Conservation (phyloP, 2,888 invertebrate species). For the Dione juno region DNA sequence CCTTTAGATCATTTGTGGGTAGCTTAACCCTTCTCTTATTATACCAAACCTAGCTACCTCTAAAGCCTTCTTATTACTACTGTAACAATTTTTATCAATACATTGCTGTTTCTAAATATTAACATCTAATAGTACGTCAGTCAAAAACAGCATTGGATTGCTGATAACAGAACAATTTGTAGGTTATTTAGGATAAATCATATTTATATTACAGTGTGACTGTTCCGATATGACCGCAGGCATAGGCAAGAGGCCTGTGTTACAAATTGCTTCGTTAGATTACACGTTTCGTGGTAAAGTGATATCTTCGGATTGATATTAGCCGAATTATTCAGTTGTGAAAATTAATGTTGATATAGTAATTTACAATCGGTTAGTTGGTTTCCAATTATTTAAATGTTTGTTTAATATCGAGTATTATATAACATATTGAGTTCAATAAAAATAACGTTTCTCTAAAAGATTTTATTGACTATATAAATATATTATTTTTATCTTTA, state of each 20-base stretch:
- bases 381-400: conserved; percentile 20
- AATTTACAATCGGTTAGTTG: conserved; percentile 20
- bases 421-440: too few relatives aligned
- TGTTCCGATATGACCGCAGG: conserved; percentile 59
- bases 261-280: conserved; percentile 56
- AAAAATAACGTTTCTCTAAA: too few relatives aligned
- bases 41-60: conserved; percentile 16
- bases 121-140: neutral
- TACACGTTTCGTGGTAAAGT: conserved; percentile 39
- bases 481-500: too few relatives aligned
- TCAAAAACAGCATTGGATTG: conserved; percentile 31
- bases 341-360: conserved; percentile 33
- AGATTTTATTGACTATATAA: too few relatives aligned
- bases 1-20: conserved; percentile 61
- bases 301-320: conserved; percentile 41
- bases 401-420: neutral
- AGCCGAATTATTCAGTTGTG: conserved; percentile 34
- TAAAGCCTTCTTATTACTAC: conserved; percentile 1
- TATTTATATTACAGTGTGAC: conserved; percentile 35
- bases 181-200: conserved; percentile 1
- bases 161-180: neutral
- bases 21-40: conserved; percentile 46
- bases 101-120: conserved; percentile 31
- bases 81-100: neutral
- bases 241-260: conserved; percentile 51